These are phyloP conservation scores for Bambusicola thoracicus DNA, from an alignment of 2,113 vertebrate genomes.

Conservation along the genomic window DNA sequence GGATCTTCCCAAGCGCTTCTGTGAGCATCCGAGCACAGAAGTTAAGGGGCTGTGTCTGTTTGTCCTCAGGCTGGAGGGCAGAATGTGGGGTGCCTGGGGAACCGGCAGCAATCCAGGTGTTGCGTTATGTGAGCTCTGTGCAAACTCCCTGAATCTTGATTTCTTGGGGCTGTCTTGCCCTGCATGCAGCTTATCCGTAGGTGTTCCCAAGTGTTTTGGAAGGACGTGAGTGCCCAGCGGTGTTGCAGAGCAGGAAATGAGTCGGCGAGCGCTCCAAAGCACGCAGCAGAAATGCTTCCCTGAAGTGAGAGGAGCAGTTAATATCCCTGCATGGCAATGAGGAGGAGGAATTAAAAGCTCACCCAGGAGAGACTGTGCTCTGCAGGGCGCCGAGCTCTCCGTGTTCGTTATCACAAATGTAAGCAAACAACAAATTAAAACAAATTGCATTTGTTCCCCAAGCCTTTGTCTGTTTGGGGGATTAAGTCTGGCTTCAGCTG, in stretches of 20 bases:
- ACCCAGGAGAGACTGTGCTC: background rate
- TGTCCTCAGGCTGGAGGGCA: background rate
- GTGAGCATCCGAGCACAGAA: background rate
- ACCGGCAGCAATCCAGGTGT: background rate
- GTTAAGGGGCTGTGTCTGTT: accelerated
- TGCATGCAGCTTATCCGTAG: accelerated
- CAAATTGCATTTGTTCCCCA: background rate
- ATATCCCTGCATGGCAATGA: background rate
- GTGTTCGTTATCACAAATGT: background rate
- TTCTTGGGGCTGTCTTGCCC: accelerated
- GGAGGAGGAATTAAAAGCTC: background rate
- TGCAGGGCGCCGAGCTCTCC: background rate
- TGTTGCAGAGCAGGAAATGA: background rate
- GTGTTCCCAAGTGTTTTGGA: background rate
- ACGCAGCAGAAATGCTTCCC: background rate
- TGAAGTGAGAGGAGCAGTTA: background rate
- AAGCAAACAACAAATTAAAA: background rate
- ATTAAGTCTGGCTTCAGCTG: slow-evolving; percentile 7
- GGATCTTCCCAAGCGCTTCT: background rate
- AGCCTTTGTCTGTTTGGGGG: background rate
- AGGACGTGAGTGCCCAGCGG: background rate
- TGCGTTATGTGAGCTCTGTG: background rate
- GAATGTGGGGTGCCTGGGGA: background rate
- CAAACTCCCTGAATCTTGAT: too few relatives aligned
- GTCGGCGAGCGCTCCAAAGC: background rate